Percentiles rank a stretch among this genome's conserved stretches.
These are phyloP conservation scores for Anolis sagrei DNA, from an alignment of 2,113 vertebrate genomes.

Conservation along the genomic window DNA sequence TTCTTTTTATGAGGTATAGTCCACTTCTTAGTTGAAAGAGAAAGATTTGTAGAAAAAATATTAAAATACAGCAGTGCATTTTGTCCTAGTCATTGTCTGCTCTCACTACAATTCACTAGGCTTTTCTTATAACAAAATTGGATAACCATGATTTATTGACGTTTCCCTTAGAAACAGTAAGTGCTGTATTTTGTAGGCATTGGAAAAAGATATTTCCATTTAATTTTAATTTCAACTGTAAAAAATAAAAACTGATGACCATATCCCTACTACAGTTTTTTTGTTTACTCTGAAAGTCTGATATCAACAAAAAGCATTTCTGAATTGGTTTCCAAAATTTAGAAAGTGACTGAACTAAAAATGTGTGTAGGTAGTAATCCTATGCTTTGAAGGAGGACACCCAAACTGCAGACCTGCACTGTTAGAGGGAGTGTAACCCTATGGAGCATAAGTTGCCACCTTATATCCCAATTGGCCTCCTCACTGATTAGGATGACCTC, in stretches of 20 bases:
- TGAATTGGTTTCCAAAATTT: no score
- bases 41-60: background rate
- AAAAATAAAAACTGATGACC: background rate
- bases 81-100: background rate
- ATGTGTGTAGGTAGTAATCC: no score
- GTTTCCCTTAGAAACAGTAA: background rate
- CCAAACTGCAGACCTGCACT: no score
- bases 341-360: no score
- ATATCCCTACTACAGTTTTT: background rate
- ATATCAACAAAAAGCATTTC: no score
- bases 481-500: no score
- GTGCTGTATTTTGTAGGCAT: background rate
- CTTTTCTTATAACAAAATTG: background rate
- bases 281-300: no score
- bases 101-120: background rate
- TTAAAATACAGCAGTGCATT: background rate
- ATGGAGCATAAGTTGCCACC: no score
- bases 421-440: no score
- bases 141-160: background rate
- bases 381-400: no score
- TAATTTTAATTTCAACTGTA: background rate
- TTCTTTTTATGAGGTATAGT: slow-evolving; percentile 7
- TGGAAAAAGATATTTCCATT: slow-evolving; percentile 2
- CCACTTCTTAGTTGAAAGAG: background rate
- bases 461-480: no score